These are phyloP conservation scores for Anas bahamensis DNA, from an alignment of 2,797 vertebrate genomes.

Conservation along the genomic window DNA sequence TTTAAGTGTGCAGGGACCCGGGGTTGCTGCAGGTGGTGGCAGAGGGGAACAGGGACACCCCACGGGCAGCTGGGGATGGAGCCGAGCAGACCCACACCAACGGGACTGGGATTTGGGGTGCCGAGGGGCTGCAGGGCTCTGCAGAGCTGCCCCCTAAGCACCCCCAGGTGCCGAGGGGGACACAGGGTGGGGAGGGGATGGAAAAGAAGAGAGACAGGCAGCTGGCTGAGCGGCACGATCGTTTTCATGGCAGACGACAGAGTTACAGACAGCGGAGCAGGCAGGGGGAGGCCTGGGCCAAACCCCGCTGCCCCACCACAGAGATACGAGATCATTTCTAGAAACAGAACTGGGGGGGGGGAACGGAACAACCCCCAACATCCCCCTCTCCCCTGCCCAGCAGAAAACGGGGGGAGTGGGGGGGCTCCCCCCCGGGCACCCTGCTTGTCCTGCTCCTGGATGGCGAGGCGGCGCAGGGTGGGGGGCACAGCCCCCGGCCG, in stretches of 20 bases:
- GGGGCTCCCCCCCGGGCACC: constrained; percentile 52
- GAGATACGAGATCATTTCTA: constrained; percentile 56
- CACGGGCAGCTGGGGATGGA: not conserved
- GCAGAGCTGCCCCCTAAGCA: not conserved
- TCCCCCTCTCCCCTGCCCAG: constrained; percentile 57
- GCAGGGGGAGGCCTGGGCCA: not conserved
- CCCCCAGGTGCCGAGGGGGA: not conserved
- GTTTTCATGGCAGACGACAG: constrained; percentile 67
- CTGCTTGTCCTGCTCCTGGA: constrained; percentile 56
- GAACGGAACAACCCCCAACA: not conserved
- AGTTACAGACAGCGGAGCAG: constrained; percentile 48
- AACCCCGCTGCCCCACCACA: not conserved
- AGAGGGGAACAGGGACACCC: too few species aligned
- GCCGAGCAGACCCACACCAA: fast-evolving
- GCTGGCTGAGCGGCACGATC: constrained; percentile 13
- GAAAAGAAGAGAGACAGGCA: constrained; percentile 28
- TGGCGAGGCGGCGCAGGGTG: not conserved
- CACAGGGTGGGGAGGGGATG: not conserved
- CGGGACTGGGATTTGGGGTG: not conserved
- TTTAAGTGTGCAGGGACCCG: fast-evolving
- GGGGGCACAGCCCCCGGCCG: constrained; percentile 39
- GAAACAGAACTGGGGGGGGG: constrained; percentile 36
- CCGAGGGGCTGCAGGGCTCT: not conserved
- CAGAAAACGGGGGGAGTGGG: constrained; percentile 40
- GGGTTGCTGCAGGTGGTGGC: too few species aligned